These are phyloP conservation scores for Lasius fuliginosus DNA, from an alignment of 2,888 invertebrate genomes.

Conservation along the genomic window DNA sequence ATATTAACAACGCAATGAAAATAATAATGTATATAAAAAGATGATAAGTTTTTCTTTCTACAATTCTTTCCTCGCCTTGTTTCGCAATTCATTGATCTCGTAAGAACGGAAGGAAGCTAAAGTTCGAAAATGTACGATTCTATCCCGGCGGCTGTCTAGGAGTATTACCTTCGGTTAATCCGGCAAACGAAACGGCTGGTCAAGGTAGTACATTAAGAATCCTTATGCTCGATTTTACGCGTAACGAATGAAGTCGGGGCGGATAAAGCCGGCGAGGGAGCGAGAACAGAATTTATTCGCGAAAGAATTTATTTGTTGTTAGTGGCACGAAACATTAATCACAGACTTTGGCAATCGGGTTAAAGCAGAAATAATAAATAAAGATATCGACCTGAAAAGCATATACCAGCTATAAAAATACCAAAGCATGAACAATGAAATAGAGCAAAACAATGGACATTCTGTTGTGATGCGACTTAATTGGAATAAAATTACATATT, in stretches of 20 bases:
- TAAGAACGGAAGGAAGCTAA: slow-evolving; percentile 24
- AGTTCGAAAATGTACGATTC: slow-evolving; percentile 50
- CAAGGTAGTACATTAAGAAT: slow-evolving; percentile 56
- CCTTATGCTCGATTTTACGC: slow-evolving; percentile 57
- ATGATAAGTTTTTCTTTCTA: not conserved
- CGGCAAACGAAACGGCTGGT: slow-evolving; percentile 54
- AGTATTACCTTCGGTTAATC: slow-evolving; percentile 53
- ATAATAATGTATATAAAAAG: not conserved
- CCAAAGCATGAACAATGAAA: not conserved
- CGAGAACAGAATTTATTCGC: slow-evolving; percentile 37
- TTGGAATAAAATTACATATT: not conserved
- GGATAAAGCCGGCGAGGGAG: slow-evolving; percentile 27
- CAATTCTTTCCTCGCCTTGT: not conserved
- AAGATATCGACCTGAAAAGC: not conserved
- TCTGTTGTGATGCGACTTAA: not conserved
- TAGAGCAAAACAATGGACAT: not conserved
- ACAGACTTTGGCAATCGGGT: slow-evolving; percentile 7
- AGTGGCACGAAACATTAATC: slow-evolving; percentile 32
- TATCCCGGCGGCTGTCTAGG: slow-evolving; percentile 44
- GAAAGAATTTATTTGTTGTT: slow-evolving; percentile 54
- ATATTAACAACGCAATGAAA: not conserved
- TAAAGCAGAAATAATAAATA: slow-evolving; percentile 39
- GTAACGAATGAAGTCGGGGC: slow-evolving; percentile 52
- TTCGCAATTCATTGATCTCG: slow-evolving; percentile 10
- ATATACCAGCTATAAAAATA: not conserved